Conservation (phyloP, 2,113 vertebrate genomes). For the Engystomops pustulosus region DNA sequence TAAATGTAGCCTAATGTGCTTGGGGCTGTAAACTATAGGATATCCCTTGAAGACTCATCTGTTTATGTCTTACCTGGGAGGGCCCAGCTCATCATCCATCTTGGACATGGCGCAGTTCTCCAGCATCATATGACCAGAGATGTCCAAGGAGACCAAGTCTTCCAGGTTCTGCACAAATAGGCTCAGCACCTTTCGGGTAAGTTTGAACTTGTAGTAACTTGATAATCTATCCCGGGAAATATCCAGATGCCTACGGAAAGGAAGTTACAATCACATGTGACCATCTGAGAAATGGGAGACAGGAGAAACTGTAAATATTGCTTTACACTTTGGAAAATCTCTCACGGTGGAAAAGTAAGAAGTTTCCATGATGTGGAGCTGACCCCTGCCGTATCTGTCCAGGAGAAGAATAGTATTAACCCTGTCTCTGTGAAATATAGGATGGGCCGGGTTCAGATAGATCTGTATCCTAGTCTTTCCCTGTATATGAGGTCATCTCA, state of each 20-base stretch:
- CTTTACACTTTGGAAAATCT: no score
- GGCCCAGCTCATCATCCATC: constrained; percentile 91
- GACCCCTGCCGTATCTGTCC: no score
- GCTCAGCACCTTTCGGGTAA: constrained; percentile 88
- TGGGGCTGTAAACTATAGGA: no score
- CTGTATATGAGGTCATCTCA: not conserved
- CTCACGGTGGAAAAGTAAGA: no score
- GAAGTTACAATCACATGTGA: no score
- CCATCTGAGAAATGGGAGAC: no score
- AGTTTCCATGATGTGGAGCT: no score
- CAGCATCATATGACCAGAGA: constrained; percentile 94
- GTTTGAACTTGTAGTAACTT: constrained; percentile 90
- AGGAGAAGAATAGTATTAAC: no score
- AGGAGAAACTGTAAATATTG: no score
- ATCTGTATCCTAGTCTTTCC: not conserved
- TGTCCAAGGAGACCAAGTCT: constrained; percentile 90
- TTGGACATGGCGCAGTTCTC: constrained; percentile 92
- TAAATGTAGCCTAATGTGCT: no score
- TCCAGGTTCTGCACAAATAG: constrained; percentile 87
- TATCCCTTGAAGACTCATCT: not conserved
- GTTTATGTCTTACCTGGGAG: constrained; percentile 79
- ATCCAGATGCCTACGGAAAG: constrained; percentile 83
- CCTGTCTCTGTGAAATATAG: no score
- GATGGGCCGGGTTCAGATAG: no score
- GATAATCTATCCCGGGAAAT: constrained; percentile 89